Percentiles rank a stretch among this genome's conserved stretches.
These are phyloP conservation scores for Mirounga angustirostris DNA, from an alignment of 2,113 vertebrate species.

Conservation along the genomic window DNA sequence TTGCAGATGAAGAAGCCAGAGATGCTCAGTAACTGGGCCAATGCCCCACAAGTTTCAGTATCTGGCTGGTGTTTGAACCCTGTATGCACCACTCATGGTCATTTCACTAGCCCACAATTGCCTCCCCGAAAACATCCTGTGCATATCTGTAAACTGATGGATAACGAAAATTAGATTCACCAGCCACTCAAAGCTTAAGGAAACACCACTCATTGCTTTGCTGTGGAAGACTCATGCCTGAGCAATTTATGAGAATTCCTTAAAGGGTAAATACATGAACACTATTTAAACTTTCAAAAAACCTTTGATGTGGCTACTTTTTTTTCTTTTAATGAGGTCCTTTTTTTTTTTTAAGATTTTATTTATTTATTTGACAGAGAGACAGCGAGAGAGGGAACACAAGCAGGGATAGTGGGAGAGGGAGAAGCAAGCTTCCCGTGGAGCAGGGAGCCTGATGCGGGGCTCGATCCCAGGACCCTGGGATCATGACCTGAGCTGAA, in stretches of 20 bases:
- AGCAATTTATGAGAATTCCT: conserved; percentile 66
- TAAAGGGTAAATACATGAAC: neutral
- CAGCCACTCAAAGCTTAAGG: neutral
- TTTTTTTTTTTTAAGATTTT: too few species aligned
- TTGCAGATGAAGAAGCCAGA: neutral
- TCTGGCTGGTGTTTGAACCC: neutral
- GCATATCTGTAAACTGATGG: neutral
- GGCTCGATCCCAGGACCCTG: too few species aligned
- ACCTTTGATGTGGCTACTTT: conserved; percentile 38
- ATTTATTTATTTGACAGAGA: too few species aligned
- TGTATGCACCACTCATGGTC: rapidly evolving
- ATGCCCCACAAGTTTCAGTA: neutral
- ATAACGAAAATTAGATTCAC: neutral
- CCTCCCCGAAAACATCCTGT: neutral
- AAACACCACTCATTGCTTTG: conserved; percentile 14
- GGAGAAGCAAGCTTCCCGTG: too few species aligned
- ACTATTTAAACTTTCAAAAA: conserved; percentile 51
- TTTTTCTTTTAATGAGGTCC: neutral
- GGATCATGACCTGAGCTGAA: too few species aligned
- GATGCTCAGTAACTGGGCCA: too few species aligned
- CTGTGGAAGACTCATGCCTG: neutral
- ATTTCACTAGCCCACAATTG: neutral
- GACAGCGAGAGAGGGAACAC: too few species aligned
- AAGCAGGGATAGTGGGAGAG: too few species aligned
- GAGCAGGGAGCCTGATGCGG: too few species aligned